phyloP scores from a whole-genome alignment of 1,140 invertebrate species.

The Tenebrio molitor region DNA sequence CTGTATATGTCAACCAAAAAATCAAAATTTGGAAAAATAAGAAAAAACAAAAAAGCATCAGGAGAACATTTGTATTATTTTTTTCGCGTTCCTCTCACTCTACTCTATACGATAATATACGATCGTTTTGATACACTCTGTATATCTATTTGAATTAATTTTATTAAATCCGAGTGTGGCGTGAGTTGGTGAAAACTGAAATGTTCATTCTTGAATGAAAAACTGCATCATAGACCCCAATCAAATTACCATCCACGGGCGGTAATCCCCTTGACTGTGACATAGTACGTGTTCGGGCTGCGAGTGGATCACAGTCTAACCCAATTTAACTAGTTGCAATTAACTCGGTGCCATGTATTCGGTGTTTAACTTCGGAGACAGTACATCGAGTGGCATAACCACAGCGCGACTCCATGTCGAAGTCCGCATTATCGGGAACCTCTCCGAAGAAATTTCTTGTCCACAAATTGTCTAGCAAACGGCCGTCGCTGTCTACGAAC shows the following conservation, averaged over 20 bases:
- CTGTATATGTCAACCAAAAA: too few relatives aligned
- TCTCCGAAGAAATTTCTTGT: not conserved
- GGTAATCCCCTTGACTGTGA: conserved; percentile 8
- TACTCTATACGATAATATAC: too few relatives aligned
- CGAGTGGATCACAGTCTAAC: conserved; percentile 13
- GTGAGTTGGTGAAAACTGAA: too few relatives aligned
- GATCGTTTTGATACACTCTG: too few relatives aligned
- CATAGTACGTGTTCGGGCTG: not conserved
- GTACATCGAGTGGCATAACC: not conserved
- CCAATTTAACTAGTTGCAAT: conserved; percentile 31
- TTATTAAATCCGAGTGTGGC: too few relatives aligned
- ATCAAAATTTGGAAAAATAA: too few relatives aligned
- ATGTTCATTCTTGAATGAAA: too few relatives aligned
- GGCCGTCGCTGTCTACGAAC: not conserved
- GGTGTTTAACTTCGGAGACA: conserved; percentile 21
- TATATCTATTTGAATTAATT: too few relatives aligned
- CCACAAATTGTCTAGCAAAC: not conserved
- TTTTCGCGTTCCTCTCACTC: too few relatives aligned
- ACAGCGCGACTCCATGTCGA: not conserved
- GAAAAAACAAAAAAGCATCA: too few relatives aligned
- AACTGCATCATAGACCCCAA: not conserved
- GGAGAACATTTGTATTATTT: too few relatives aligned
- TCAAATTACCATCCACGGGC: not conserved
- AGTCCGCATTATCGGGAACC: not conserved
- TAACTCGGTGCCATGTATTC: conserved; percentile 20